phyloP scores from a whole-genome alignment of 2,797 vertebrate species.

The Enteromius paludinosus region DNA sequence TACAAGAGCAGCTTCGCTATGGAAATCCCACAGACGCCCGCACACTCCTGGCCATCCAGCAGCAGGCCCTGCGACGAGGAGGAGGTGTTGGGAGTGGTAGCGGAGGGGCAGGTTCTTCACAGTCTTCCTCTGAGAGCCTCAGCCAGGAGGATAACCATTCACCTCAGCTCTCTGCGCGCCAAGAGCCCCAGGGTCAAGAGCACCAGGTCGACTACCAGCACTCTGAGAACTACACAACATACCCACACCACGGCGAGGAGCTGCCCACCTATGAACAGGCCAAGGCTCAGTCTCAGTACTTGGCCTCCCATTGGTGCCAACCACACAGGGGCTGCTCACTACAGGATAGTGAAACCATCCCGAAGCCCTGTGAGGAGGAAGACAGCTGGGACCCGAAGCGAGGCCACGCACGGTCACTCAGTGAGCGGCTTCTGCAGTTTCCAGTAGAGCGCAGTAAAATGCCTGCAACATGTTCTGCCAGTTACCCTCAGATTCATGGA shows the following conservation, averaged over 20 bases:
- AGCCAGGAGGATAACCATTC: conserved; percentile 86
- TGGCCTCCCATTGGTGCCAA: conserved; percentile 81
- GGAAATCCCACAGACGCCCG: conserved; percentile 92
- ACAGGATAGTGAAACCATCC: conserved; percentile 61
- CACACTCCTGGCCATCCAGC: conserved; percentile 93
- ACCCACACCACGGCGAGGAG: conserved; percentile 88
- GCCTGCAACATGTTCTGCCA: conserved; percentile 74
- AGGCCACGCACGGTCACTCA: conserved; percentile 89
- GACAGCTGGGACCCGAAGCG: conserved; percentile 85
- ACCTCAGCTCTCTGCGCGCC: conserved; percentile 91
- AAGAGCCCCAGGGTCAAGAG: conserved; percentile 98
- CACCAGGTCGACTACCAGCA: conserved; percentile 90
- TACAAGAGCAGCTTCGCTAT: conserved; percentile 95
- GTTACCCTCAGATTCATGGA: conserved; percentile 89
- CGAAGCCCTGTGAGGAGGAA: conserved; percentile 77
- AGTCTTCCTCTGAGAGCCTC: conserved; percentile 89
- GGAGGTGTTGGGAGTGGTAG: conserved; percentile 82
- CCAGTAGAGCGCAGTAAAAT: conserved; percentile 85
- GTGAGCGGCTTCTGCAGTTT: conserved; percentile 90
- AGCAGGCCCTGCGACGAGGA: conserved; percentile 84
- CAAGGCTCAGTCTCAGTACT: conserved; percentile 90
- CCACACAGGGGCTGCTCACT: conserved; percentile 60
- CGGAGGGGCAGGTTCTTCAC: conserved; percentile 83
- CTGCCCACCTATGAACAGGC: conserved; percentile 96
- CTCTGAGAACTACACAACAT: conserved; percentile 85